phyloP scores from a whole-genome alignment of 2,113 vertebrate genomes.

The Halcyon malimbica region DNA sequence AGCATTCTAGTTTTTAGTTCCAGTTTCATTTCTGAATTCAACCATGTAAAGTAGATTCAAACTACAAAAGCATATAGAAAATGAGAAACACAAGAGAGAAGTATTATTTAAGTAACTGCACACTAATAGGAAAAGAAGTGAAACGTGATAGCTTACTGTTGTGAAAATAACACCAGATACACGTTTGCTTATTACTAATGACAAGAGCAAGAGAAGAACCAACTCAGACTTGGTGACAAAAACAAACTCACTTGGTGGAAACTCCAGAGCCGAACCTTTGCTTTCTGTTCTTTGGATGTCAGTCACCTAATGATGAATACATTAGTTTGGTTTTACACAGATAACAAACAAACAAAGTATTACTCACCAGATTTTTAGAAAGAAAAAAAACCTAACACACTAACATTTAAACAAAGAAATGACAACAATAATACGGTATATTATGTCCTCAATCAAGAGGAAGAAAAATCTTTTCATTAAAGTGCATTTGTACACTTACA shows the following conservation, averaged over 20 bases:
- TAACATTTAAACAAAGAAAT: background rate
- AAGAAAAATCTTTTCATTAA: background rate
- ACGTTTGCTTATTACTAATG: background rate
- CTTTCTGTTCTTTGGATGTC: conserved; percentile 32
- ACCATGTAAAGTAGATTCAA: background rate
- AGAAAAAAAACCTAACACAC: background rate
- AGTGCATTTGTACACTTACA: background rate
- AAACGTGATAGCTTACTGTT: background rate
- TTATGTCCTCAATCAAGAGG: background rate
- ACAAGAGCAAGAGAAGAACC: background rate
- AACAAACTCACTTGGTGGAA: conserved; percentile 63
- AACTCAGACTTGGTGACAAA: background rate
- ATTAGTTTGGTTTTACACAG: background rate
- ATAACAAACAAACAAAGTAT: background rate
- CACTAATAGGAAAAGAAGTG: background rate
- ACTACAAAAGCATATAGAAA: background rate
- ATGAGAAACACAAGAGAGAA: background rate
- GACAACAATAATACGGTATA: rapidly evolving
- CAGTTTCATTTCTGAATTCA: background rate
- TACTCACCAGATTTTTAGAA: background rate
- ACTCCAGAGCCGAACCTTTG: conserved; percentile 44
- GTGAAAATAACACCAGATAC: background rate
- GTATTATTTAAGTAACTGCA: background rate
- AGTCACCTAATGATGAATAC: conserved; percentile 49
- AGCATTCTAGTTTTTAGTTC: background rate